Percentiles rank a stretch among this genome's conserved stretches.
Conservation (phyloP, 2,113 vertebrate species). For the Embiotoca jacksoni region DNA sequence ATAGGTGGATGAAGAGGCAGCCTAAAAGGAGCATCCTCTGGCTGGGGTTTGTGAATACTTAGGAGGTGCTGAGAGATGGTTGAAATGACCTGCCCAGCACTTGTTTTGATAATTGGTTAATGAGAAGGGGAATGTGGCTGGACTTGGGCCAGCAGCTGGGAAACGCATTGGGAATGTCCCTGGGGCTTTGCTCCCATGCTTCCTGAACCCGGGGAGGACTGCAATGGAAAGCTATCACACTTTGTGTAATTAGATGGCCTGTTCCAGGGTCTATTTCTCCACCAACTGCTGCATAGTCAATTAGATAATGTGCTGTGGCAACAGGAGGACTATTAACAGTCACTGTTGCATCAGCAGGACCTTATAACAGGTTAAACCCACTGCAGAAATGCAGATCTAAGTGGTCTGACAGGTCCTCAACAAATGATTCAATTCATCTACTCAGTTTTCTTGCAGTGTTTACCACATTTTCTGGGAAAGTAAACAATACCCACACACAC, state of each 20-base stretch:
- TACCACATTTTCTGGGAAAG: neutral
- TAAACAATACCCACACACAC: neutral
- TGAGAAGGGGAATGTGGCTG: constrained; percentile 33
- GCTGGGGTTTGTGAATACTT: constrained; percentile 40
- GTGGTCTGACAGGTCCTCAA: neutral
- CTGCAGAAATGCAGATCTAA: constrained; percentile 33
- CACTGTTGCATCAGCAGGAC: constrained; percentile 64
- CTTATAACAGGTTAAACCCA: constrained; percentile 23
- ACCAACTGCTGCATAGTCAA: constrained; percentile 74
- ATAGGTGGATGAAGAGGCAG: constrained; percentile 1
- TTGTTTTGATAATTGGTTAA: constrained; percentile 63
- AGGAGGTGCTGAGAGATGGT: constrained; percentile 8
- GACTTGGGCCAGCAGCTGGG: constrained; percentile 44
- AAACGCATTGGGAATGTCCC: constrained; percentile 49
- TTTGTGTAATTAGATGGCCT: constrained; percentile 62
- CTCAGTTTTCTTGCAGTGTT: neutral
- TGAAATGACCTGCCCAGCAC: constrained; percentile 27
- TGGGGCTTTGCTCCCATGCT: constrained; percentile 50
- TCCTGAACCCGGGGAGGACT: constrained; percentile 54
- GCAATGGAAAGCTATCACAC: constrained; percentile 69
- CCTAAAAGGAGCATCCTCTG: constrained; percentile 13
- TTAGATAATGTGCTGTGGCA: constrained; percentile 72
- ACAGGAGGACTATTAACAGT: constrained; percentile 72
- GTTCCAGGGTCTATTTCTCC: constrained; percentile 62
- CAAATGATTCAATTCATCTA: neutral